phyloP scores from a whole-genome alignment of 2,113 vertebrate genomes.

The Dendropsophus ebraccatus region DNA sequence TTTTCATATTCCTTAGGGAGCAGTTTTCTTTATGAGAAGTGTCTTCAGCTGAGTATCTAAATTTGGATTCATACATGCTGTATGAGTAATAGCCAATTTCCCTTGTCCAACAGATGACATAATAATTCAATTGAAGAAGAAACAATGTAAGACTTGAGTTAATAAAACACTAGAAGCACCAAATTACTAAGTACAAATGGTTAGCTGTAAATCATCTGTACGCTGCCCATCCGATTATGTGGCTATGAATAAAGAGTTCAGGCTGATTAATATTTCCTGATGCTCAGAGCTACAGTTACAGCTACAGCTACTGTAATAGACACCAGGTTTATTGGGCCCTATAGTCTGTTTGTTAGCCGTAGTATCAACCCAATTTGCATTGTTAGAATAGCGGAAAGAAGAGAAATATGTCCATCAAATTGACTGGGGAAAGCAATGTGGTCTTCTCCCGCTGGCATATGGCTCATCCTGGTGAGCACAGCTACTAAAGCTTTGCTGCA shows the following conservation, averaged over 20 bases:
- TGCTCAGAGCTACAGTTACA: conserved; percentile 10
- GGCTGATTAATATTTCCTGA: not conserved
- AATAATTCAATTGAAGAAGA: not conserved
- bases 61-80: not conserved
- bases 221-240: not conserved
- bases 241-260: not conserved
- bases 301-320: not conserved
- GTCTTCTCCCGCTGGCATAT: too few species aligned
- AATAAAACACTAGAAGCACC: conserved; percentile 11
- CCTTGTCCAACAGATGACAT: not conserved
- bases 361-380: not conserved
- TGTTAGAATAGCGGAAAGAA: too few species aligned
- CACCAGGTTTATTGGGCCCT: not conserved
- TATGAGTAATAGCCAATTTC: conserved; percentile 26
- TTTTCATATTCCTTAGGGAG: not conserved
- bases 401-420: too few species aligned
- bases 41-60: not conserved
- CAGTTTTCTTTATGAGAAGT: conserved; percentile 7
- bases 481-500: too few species aligned
- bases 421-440: too few species aligned
- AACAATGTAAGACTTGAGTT: not conserved
- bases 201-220: not conserved
- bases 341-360: not conserved
- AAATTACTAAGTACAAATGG: not conserved
- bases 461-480: too few species aligned